phyloP scores from a whole-genome alignment of 64 coral and sea anemone species.

The Montipora cactus region DNA sequence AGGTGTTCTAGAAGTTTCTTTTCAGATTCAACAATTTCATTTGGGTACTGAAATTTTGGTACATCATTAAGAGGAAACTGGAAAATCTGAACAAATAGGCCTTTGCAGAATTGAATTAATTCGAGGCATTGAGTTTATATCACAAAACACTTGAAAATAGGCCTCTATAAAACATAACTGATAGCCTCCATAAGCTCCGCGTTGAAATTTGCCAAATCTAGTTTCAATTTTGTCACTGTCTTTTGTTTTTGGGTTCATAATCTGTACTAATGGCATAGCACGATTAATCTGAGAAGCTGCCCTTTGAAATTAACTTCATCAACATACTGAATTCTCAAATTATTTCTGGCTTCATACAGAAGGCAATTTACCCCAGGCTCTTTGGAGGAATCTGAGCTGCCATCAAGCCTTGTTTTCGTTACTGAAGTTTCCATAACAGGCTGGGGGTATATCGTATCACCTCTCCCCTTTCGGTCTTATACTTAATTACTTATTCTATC shows the following conservation, averaged over 20 bases:
- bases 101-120: too few relatives aligned
- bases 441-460: not conserved
- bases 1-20: not conserved
- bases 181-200: too few relatives aligned
- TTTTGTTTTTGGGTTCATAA: too few relatives aligned
- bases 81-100: too few relatives aligned
- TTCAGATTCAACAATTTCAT: not conserved
- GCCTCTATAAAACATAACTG: too few relatives aligned
- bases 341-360: not conserved
- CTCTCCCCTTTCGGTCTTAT: constrained; percentile 52
- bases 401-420: not conserved
- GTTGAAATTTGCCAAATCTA: too few relatives aligned
- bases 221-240: too few relatives aligned
- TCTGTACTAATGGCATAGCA: too few relatives aligned
- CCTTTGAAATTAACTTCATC: constrained; percentile 17
- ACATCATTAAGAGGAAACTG: too few relatives aligned
- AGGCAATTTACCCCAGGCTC: not conserved
- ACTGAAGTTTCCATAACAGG: constrained; percentile 30
- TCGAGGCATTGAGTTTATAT: too few relatives aligned
- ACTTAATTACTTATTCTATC: not conserved
- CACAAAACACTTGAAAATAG: too few relatives aligned
- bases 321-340: not conserved
- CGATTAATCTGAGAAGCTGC: not conserved
- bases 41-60: not conserved
- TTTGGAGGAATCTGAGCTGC: not conserved